Base-by-base conservation (phyloP, 2,888 invertebrate species). In the Tetanocera ferruginea region DNA sequence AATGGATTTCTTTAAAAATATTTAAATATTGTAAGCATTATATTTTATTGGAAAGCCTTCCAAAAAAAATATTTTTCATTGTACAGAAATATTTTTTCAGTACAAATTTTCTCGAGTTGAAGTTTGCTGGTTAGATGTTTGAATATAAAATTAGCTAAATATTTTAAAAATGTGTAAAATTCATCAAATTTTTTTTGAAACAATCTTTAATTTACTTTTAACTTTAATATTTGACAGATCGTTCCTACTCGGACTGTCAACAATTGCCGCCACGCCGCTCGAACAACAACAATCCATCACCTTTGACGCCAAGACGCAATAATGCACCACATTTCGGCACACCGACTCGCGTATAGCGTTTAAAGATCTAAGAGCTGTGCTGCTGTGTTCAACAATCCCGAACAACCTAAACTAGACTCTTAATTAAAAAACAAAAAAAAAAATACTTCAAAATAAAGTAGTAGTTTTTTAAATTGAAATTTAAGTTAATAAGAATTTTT, bases 211-310 rank as follows among this genome's bases (percentile, higher is more conserved):
- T n/a, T 0, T 2, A 37, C 4, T 67, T 4, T 17, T 69, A 37
- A 51, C 19, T 49, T 49, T 28, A n/a, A 43, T 5, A 2, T 64
- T 64, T 34, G 14, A 64, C 88, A 92, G 92, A 92, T 88, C 91
- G 92, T 85, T 92, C 92, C 72, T 91, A 92, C 84, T 92, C 92
- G 83, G 92, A 92, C 85, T 92, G 92, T 82, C 91, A 92, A 86
- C 90, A 91, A 81, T 88, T 90, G 80, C 84, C 85, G 78, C 87
- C 84, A 83, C 86, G 80, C 82, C 88, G 86, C 75, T 83, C 82
- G 66, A 78, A 82, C 64, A 85, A 86, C 77, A 85, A 86, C 72
- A 85, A 85, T 80, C 83, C 82, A 78, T 84, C 85, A n/a, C 76
- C 85, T 79, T 84, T 86, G 77, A 84, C 85, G 76, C 85, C 85